Conservation (phyloP, 2,113 vertebrate genomes). For the Xenus cinereus region DNA sequence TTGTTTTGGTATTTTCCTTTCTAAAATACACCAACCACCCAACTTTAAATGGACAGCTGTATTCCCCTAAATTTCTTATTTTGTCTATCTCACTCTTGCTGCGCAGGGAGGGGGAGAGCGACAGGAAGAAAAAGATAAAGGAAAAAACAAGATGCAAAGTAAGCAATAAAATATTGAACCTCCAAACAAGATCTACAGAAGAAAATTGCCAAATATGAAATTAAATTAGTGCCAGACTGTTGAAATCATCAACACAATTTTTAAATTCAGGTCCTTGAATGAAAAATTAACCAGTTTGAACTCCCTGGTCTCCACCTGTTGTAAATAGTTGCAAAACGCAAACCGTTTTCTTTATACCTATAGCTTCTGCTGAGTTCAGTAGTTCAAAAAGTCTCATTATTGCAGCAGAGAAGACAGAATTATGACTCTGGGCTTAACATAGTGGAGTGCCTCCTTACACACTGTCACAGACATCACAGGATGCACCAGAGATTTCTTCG, state of each 20-base stretch:
- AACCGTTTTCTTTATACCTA: neutral
- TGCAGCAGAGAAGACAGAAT: slow-evolving; percentile 39
- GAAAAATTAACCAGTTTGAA: neutral
- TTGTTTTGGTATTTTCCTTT: neutral
- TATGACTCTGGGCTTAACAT: slow-evolving; percentile 16
- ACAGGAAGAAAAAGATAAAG: neutral
- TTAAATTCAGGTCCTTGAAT: neutral
- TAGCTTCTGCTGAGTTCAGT: neutral
- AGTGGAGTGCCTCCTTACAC: slow-evolving; percentile 37
- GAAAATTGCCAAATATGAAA: neutral
- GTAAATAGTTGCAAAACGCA: neutral
- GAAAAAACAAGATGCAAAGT: neutral
- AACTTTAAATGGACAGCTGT: neutral
- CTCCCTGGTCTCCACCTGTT: neutral
- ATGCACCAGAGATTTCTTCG: slow-evolving; percentile 17
- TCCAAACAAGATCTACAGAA: neutral
- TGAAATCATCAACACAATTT: neutral
- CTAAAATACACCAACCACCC: neutral
- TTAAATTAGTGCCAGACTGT: neutral
- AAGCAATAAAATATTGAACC: neutral
- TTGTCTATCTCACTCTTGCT: neutral
- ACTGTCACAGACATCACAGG: slow-evolving; percentile 53
- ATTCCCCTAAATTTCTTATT: neutral
- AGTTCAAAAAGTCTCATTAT: slow-evolving; percentile 29
- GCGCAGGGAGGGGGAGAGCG: neutral